Base-by-base conservation (phyloP, 2,888 invertebrate species). In the Argyresthia goedartella region DNA sequence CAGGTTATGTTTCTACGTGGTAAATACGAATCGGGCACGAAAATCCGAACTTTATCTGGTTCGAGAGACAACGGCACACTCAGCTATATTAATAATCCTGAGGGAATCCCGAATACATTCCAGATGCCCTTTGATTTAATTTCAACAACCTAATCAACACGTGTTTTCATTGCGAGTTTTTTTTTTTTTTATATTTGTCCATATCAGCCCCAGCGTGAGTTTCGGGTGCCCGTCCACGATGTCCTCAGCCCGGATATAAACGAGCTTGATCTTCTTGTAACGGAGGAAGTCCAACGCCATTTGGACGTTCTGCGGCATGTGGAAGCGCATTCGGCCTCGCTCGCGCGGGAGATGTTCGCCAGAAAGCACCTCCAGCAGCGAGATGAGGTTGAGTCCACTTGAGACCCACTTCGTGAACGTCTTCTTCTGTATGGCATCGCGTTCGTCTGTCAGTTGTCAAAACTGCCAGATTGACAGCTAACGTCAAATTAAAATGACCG, bases 391-490 rank as follows among this genome's bases (percentile, higher is more conserved):
- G 91, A 97, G 95, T 76, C 99, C 99, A 94, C 99, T 99, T 93
- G 99, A 99, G 90, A 99, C 98, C 99, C 99, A 99, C 93, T 99
- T 99, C 72, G 99, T 99, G 88, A 99, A 99, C 72, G 99, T 99
- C 90, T 99, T 99, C 92, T 99, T 99, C 88, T 99, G 99, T 79
- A 99, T 99, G 71, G 98, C 97, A 90, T 99, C 99, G 85, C 99
- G 92, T 90, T 99, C 99, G 89, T 99, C 99, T 99, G 93, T n/a
- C n/a, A n/a, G n/a, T n/a, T n/a, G n/a, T n/a, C n/a, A n/a, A n/a
- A n/a, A n/a, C n/a, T n/a, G n/a, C n/a, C n/a, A n/a, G n/a, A n/a
- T n/a, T n/a, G n/a, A n/a, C n/a, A n/a, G n/a, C n/a, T n/a, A n/a
- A n/a, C n/a, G n/a, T n/a, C n/a, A n/a, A n/a, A n/a, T n/a, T n/a